These are phyloP conservation scores for Galerucella pusilla DNA, from an alignment of 2,888 invertebrate genomes.

Conservation along the genomic window DNA sequence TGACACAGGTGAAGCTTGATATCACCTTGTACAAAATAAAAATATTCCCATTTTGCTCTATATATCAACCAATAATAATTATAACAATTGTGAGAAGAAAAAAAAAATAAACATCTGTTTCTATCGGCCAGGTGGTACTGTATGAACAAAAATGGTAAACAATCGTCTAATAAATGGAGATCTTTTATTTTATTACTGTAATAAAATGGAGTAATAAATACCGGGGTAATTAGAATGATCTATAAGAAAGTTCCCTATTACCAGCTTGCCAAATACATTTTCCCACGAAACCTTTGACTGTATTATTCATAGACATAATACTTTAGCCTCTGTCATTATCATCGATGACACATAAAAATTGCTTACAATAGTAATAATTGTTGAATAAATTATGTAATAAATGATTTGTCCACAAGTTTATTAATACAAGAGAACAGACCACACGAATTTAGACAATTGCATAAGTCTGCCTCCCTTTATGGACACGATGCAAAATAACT, in stretches of 20 bases:
- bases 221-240: background rate
- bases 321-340: background rate
- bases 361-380: background rate
- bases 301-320: background rate
- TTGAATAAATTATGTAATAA: background rate
- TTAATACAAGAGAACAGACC: background rate
- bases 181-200: conserved; percentile 17
- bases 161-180: conserved; percentile 10
- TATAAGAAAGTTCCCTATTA: no score
- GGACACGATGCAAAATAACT: background rate
- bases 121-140: conserved; percentile 11
- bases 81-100: conserved; percentile 8
- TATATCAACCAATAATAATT: conserved; percentile 15
- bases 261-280: no score
- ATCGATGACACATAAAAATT: conserved; percentile 4
- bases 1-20: no score
- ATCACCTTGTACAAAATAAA: no score
- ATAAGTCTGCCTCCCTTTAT: background rate
- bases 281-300: background rate
- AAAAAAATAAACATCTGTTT: conserved; percentile 19
- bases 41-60: background rate
- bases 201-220: conserved; percentile 7
- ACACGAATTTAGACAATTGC: conserved; percentile 9
- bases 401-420: background rate
- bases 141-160: conserved; percentile 15